Evolutionary conservation across 2,797 vertebrate species (phyloP), one percentile per base, ranked within the genome.

Genomic region (Buceros bicornis): DNA sequence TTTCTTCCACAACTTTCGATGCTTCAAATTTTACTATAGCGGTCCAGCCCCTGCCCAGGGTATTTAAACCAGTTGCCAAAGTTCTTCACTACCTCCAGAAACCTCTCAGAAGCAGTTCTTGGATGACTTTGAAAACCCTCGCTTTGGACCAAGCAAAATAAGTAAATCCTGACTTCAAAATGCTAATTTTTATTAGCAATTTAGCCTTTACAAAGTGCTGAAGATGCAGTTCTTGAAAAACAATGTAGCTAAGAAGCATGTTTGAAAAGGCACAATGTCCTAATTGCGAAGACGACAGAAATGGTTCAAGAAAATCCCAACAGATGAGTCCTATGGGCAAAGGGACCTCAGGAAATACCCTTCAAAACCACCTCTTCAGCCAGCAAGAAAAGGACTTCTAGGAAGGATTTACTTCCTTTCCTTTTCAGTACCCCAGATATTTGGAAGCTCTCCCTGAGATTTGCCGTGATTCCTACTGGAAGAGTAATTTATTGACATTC

Each of bases 401-500:
- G 57, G 65, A 62, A 53, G 61, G 69, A 76, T 94, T 93, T 87
- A 11, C n/a, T 93, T 90, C 81, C 56, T 81, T 77, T 48, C 80
- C 28, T 85, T 84, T 92, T 90, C 77, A 54, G 40, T 31, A 80
- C 28, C 53, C 71, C 47, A 71, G 83, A 80, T 84, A 89, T 42
- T 64, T 5, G 3, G 81, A 89, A 92, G 64, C 60, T 77, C 77
- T 90, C 89, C 82, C 93, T 35, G 82, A 79, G 82, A 65, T 91
- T 61, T 93, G 83, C 88, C 37, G 54, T 61, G 57, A 20, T 13
- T 85, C 60, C 74, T 79, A 42, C 70, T 92, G 82, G 79, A 82
- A 81, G 89, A 56, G 54, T 33, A 88, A 95, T 93, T 93, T 97
- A 69, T 82, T 81, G 94, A 94, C 6, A 65, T 76, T 93, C 89